These are phyloP conservation scores for Cariama cristata DNA, from an alignment of 2,113 vertebrate genomes.

Conservation along the genomic window DNA sequence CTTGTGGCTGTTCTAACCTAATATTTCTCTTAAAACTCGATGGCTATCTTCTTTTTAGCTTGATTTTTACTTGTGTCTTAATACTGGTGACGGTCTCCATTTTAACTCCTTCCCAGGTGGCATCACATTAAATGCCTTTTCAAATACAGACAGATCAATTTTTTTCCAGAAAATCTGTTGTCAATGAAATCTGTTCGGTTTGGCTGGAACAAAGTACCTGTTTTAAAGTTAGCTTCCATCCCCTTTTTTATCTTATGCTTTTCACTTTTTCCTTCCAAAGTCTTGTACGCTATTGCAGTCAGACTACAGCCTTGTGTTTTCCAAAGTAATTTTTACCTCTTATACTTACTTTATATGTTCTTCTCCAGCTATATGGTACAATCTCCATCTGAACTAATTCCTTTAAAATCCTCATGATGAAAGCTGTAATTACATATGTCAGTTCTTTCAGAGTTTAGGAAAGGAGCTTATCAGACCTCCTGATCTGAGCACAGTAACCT, in stretches of 20 bases:
- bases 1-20: neutral
- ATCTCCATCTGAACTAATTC: neutral
- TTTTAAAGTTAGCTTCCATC: neutral
- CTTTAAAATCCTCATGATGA: neutral
- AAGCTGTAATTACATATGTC: neutral
- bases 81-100: neutral
- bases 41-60: neutral
- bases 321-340: neutral
- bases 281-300: neutral
- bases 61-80: neutral
- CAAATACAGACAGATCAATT: neutral
- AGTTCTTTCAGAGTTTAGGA: neutral
- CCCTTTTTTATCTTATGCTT: neutral
- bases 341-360: neutral
- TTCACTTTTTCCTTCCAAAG: neutral
- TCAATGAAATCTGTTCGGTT: neutral
- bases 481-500: neutral
- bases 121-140: neutral
- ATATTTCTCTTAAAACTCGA: neutral
- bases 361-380: neutral
- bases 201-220: neutral
- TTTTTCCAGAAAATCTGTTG: neutral
- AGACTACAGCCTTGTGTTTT: neutral
- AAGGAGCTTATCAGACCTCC: neutral
- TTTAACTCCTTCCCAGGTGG: neutral